A percentile compares a stretch with the other conserved stretches of the same genome.
phyloP scores from a whole-genome alignment of 1,140 invertebrate genomes.

The Drosophila ananassae region DNA sequence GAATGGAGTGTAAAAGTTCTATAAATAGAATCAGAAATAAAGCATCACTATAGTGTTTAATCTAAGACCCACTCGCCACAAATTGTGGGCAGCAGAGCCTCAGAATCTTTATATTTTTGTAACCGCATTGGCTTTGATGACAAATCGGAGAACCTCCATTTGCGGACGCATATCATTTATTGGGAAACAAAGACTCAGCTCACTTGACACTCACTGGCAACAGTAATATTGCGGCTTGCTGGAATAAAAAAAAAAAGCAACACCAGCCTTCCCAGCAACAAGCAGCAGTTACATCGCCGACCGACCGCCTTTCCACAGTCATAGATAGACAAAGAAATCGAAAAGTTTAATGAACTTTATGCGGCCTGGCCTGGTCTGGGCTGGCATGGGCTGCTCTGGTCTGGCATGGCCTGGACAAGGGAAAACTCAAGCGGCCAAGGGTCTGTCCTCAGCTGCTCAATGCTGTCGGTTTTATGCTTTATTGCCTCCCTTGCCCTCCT shows the following conservation, averaged over 20 bases:
- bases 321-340: constrained; percentile 45
- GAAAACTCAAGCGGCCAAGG: constrained; percentile 20
- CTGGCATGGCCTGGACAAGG: constrained; percentile 17
- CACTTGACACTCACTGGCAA: constrained; percentile 33
- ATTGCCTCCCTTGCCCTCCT: constrained; percentile 15
- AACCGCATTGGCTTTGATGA: neutral
- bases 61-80: too few relatives aligned
- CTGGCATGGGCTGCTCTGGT: too few relatives aligned
- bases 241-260: neutral
- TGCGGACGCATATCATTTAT: neutral
- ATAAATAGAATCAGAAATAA: neutral
- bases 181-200: constrained; percentile 20
- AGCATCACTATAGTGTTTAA: too few relatives aligned
- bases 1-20: neutral
- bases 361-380: constrained; percentile 7
- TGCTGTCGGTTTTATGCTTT: constrained; percentile 35
- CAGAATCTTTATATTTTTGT: too few relatives aligned
- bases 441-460: constrained; percentile 26
- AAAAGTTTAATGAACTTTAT: constrained; percentile 47
- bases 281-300: constrained; percentile 19
- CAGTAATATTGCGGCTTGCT: constrained; percentile 23
- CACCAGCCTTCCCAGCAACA: neutral
- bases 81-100: too few relatives aligned
- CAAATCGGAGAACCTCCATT: neutral
- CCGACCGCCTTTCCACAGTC: constrained; percentile 27